These are phyloP conservation scores for Varroa destructor DNA, from an alignment of 1,140 invertebrate genomes.

Conservation along the genomic window DNA sequence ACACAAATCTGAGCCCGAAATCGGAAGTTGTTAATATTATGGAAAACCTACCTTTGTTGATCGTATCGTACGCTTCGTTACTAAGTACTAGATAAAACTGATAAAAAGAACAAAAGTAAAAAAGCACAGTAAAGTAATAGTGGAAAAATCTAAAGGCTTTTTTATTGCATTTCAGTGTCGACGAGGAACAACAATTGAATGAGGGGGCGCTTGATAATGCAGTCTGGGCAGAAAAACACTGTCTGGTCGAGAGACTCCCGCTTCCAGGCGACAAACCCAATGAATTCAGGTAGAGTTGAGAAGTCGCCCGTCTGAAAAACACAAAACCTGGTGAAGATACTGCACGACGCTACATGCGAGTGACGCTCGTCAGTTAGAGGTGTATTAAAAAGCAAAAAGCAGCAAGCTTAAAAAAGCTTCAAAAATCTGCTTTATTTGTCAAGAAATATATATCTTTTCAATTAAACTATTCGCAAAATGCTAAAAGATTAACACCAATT, in stretches of 20 bases:
- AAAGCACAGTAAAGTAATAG: neutral
- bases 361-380: neutral
- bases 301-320: neutral
- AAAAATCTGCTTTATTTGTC: no score
- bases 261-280: constrained; percentile 20
- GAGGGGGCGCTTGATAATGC: constrained; percentile 15
- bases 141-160: neutral
- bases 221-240: constrained; percentile 20
- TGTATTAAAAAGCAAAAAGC: neutral
- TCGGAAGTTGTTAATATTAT: no score
- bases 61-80: no score
- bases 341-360: neutral
- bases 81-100: no score
- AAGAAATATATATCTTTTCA: no score
- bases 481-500: no score
- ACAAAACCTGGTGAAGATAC: neutral
- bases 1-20: no score
- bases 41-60: no score
- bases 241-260: neutral
- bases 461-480: no score
- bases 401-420: neutral
- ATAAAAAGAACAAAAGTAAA: no score
- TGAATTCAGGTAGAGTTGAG: neutral
- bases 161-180: neutral
- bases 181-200: constrained; percentile 15